Evolutionary conservation across 53 echinoderm and acorn worm species (phyloP).

Genomic region (Holothuria scabra): DNA sequence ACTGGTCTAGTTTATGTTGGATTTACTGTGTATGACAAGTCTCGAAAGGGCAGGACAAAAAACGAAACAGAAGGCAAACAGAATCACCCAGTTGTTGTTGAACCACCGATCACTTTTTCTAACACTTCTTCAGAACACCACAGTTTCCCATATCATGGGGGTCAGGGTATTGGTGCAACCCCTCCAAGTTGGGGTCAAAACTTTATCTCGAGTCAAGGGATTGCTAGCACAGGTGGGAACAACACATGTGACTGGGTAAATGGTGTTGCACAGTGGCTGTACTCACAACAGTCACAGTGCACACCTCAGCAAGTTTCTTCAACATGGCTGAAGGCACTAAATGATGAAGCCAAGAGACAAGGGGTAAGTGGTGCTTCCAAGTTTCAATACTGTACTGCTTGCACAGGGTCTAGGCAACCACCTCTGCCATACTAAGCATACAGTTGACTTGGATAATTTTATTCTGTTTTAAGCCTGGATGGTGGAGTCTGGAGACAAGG

Average conservation of each 20-base stretch:
- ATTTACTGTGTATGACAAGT: slow-evolving; percentile 66
- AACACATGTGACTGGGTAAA: slow-evolving; percentile 67
- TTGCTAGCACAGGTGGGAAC: slow-evolving; percentile 8
- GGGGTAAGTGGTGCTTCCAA: slow-evolving; percentile 50
- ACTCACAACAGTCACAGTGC: slow-evolving; percentile 57
- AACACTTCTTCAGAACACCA: slow-evolving; percentile 14
- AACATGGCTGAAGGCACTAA: slow-evolving; percentile 68
- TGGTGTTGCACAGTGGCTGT: slow-evolving; percentile 64
- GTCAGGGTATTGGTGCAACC: background rate
- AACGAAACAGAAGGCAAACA: background rate
- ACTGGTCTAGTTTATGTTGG: slow-evolving; percentile 55
- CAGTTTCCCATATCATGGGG: slow-evolving; percentile 4
- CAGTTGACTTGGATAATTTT: no score
- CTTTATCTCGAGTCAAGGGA: background rate
- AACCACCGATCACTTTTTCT: background rate
- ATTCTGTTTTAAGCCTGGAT: no score
- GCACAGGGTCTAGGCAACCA: no score
- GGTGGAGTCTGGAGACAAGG: no score
- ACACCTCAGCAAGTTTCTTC: slow-evolving; percentile 57
- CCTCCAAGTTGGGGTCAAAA: slow-evolving; percentile 18
- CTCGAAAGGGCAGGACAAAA: slow-evolving; percentile 43
- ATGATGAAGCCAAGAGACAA: slow-evolving; percentile 67
- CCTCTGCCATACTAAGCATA: no score
- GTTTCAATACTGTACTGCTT: no score
- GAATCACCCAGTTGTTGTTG: slow-evolving; percentile 3